phyloP scores from a whole-genome alignment of 2,113 vertebrate species.

The Tretioscincus oriximinensis region DNA sequence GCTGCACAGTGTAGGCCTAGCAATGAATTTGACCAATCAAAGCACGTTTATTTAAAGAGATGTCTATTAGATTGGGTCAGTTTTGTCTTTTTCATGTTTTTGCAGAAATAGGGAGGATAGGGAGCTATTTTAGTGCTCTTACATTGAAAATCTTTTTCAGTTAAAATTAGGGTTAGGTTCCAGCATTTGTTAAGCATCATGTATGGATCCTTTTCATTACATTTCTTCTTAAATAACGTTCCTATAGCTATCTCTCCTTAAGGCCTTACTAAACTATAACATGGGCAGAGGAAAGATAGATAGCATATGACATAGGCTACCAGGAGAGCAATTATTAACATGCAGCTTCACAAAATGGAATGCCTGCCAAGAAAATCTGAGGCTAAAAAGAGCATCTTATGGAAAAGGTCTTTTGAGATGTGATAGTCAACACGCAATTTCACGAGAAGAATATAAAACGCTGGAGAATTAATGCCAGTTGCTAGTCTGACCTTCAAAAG shows the following conservation, averaged over 20 bases:
- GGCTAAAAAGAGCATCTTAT: background rate
- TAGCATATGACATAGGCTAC: constrained; percentile 24
- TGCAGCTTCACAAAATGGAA: constrained; percentile 40
- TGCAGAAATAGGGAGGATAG: background rate
- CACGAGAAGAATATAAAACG: constrained; percentile 11
- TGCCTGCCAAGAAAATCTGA: constrained; percentile 18
- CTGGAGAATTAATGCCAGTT: constrained; percentile 3
- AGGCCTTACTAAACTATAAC: constrained; percentile 25
- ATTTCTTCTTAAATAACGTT: constrained; percentile 21
- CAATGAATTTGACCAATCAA: no score
- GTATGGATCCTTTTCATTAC: background rate
- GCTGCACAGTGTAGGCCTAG: no score
- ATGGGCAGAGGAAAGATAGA: constrained; percentile 42
- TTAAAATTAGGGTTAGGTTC: background rate
- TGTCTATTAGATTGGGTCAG: no score
- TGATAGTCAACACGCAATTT: background rate
- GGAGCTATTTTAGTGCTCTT: background rate
- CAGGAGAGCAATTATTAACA: constrained; percentile 45
- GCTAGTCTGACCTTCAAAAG: constrained; percentile 32
- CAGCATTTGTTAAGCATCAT: background rate
- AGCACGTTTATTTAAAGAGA: no score
- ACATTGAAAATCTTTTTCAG: background rate
- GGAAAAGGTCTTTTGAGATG: constrained; percentile 30
- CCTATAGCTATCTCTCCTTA: constrained; percentile 24
- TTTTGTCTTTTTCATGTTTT: no score